Conservation (phyloP, 2,888 invertebrate species). For the Subacronicta megacephala region DNA sequence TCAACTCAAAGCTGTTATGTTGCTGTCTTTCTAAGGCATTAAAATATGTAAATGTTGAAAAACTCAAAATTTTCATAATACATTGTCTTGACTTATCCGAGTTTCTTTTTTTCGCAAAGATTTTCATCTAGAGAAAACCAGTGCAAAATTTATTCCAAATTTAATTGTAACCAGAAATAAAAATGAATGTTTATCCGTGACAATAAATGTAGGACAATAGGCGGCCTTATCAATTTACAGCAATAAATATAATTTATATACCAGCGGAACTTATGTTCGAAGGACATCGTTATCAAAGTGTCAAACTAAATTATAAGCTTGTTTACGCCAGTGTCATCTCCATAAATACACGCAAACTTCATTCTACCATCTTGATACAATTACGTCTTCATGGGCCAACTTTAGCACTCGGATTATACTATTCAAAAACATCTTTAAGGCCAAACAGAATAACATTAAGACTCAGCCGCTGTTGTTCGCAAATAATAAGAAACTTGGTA, state of each 20-base stretch:
- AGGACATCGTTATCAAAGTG: conserved; percentile 49
- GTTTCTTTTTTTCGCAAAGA: too few species aligned
- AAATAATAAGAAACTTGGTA: conserved; percentile 84
- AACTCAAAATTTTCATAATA: too few species aligned
- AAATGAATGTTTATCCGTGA: too few species aligned
- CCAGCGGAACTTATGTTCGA: conserved; percentile 29
- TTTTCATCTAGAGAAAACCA: too few species aligned
- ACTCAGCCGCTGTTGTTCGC: conserved; percentile 76
- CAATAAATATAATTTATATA: background rate
- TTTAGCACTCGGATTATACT: conserved; percentile 62
- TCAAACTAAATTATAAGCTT: conserved; percentile 53
- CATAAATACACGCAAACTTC: conserved; percentile 53
- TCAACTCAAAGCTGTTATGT: too few species aligned
- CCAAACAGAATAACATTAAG: conserved; percentile 72
- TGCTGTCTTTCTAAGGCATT: too few species aligned
- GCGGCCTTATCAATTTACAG: too few species aligned
- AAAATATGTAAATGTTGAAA: too few species aligned
- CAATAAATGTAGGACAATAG: too few species aligned
- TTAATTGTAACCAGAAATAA: too few species aligned
- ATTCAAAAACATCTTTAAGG: conserved; percentile 65
- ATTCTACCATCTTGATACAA: conserved; percentile 57
- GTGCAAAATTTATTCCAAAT: too few species aligned
- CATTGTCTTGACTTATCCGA: too few species aligned
- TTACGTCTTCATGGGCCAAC: conserved; percentile 65
- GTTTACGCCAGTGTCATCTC: conserved; percentile 51